These are phyloP conservation scores for Sebastes flavidus DNA, from an alignment of 2,797 vertebrate genomes.

Conservation along the genomic window DNA sequence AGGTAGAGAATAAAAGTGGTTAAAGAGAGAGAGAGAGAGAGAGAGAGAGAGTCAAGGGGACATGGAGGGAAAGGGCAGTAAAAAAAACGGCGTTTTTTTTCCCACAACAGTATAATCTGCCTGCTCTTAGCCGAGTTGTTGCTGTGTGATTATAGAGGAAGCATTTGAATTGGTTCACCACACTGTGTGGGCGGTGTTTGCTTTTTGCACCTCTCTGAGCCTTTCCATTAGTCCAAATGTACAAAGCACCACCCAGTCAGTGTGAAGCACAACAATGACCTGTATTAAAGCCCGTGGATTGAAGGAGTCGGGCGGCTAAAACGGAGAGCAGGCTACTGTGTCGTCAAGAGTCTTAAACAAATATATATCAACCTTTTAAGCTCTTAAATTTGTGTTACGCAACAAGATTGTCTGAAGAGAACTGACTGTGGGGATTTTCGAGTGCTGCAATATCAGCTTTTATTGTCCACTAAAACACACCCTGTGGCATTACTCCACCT, in stretches of 20 bases:
- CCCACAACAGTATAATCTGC: slow-evolving; percentile 56
- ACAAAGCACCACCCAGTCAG: slow-evolving; percentile 42
- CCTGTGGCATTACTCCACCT: not conserved
- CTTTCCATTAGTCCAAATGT: slow-evolving; percentile 61
- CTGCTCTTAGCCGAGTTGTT: slow-evolving; percentile 56
- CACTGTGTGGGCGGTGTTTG: slow-evolving; percentile 57
- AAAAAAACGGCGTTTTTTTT: not conserved
- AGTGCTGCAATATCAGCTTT: not conserved
- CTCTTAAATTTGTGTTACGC: not conserved
- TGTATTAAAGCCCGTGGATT: slow-evolving; percentile 1
- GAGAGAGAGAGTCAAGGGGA: slow-evolving; percentile 13
- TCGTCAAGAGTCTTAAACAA: not conserved
- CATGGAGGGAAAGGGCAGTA: slow-evolving; percentile 9
- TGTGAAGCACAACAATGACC: slow-evolving; percentile 22
- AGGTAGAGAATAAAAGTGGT: slow-evolving; percentile 34
- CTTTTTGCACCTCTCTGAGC: slow-evolving; percentile 62
- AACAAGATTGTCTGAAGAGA: not conserved
- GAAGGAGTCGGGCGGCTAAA: not conserved
- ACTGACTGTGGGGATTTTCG: not conserved
- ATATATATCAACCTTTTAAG: not conserved
- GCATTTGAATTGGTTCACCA: slow-evolving; percentile 50
- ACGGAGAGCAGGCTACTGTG: not conserved
- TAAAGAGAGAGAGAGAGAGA: not conserved
- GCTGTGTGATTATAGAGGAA: slow-evolving; percentile 67
- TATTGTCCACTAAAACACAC: not conserved